Evolutionary conservation across 2,113 vertebrate genomes (phyloP).

Genomic region (Carlito syrichta): DNA sequence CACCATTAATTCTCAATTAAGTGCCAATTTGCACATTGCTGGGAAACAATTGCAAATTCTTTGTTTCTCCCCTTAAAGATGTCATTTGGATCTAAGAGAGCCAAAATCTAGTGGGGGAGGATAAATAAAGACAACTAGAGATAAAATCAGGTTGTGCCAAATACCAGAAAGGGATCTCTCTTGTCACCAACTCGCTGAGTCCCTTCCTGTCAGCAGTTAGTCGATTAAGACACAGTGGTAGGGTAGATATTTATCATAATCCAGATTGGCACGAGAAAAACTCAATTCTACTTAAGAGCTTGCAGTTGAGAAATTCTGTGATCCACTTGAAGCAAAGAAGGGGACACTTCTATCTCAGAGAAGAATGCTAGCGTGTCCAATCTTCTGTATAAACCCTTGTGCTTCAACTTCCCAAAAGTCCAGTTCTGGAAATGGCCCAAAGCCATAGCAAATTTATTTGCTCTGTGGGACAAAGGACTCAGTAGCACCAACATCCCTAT

Average conservation of each 20-base stretch:
- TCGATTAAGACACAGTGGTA: neutral
- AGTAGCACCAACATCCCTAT: neutral
- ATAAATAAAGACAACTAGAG: constrained; percentile 48
- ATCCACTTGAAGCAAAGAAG: neutral
- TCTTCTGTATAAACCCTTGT: neutral
- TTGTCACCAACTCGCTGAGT: neutral
- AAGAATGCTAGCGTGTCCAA: neutral
- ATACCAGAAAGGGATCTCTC: neutral
- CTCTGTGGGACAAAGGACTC: neutral
- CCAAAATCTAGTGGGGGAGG: neutral
- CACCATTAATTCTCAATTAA: constrained; percentile 63
- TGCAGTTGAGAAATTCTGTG: neutral
- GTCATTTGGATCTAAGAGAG: constrained; percentile 23
- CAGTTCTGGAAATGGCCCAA: neutral
- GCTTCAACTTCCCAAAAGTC: neutral
- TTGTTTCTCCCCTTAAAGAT: constrained; percentile 43
- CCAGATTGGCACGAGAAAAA: neutral
- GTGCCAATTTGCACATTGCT: constrained; percentile 56
- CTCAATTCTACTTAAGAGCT: neutral
- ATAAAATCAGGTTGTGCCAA: neutral
- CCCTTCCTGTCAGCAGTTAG: neutral
- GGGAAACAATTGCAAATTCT: constrained; percentile 57
- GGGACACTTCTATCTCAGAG: neutral
- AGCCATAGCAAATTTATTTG: neutral
- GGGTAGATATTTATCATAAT: neutral